These are phyloP conservation scores for Ammodytes marinus DNA, from an alignment of 2,113 vertebrate genomes.

Conservation along the genomic window DNA sequence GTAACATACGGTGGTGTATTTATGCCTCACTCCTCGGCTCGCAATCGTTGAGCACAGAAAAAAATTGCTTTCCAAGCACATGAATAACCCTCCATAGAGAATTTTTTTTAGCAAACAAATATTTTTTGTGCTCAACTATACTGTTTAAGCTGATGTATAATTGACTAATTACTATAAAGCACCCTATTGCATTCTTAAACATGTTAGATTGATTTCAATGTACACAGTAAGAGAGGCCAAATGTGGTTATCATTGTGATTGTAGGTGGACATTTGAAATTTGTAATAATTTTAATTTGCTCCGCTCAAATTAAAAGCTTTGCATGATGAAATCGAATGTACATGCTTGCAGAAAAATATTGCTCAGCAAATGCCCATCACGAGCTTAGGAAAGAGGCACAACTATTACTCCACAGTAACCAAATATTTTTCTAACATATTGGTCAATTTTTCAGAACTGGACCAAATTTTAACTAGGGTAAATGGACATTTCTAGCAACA, in stretches of 20 bases:
- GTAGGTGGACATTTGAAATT: neutral
- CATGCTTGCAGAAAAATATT: neutral
- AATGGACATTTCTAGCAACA: constrained; percentile 56
- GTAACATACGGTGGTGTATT: constrained; percentile 2
- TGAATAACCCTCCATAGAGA: neutral
- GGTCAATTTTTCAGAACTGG: constrained; percentile 43
- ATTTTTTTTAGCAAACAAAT: neutral
- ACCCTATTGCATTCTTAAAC: neutral
- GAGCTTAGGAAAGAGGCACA: constrained; percentile 9
- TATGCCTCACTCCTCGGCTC: neutral
- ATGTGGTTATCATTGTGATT: neutral
- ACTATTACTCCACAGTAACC: constrained; percentile 23
- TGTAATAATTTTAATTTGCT: neutral
- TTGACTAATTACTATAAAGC: neutral
- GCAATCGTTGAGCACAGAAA: neutral
- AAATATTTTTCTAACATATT: constrained; percentile 52
- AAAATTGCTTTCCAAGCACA: neutral
- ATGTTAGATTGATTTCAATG: neutral
- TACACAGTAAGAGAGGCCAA: neutral
- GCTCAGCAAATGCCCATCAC: constrained; percentile 26
- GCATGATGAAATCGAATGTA: neutral
- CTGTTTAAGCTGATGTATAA: neutral
- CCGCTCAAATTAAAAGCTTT: neutral
- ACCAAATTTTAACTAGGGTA: constrained; percentile 22
- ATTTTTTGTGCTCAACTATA: neutral